phyloP scores from a whole-genome alignment of 1,140 invertebrate genomes.

The Teleogryllus occipitalis region DNA sequence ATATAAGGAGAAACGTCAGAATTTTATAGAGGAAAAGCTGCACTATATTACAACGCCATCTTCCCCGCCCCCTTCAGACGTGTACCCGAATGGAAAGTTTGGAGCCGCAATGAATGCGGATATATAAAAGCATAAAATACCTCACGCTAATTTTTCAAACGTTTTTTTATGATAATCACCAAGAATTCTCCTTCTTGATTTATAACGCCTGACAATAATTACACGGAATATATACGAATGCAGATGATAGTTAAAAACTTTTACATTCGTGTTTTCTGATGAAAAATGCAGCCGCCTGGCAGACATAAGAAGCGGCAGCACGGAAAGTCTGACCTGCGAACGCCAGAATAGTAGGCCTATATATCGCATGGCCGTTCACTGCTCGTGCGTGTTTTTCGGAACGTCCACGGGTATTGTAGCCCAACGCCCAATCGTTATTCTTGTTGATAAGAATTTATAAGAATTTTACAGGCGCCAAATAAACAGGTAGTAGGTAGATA shows the following conservation, averaged over 20 bases:
- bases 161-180: constrained; percentile 1
- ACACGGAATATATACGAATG: neutral
- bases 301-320: neutral
- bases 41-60: neutral
- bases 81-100: neutral
- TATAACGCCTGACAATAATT: neutral
- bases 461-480: neutral
- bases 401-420: neutral
- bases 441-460: neutral
- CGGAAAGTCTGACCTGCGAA: neutral
- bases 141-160: neutral
- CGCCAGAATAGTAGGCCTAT: neutral
- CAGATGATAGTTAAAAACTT: neutral
- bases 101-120: neutral
- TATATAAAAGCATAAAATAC: neutral
- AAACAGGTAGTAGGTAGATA: neutral
- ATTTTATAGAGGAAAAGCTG: neutral
- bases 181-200: neutral
- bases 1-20: neutral
- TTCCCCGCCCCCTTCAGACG: neutral
- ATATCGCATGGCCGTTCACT: neutral
- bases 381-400: neutral
- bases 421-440: neutral
- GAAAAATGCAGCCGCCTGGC: neutral
- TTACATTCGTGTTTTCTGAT: neutral